Base-by-base conservation (phyloP, 2,888 invertebrate species). In the Pseudeuparius sepicola region DNA sequence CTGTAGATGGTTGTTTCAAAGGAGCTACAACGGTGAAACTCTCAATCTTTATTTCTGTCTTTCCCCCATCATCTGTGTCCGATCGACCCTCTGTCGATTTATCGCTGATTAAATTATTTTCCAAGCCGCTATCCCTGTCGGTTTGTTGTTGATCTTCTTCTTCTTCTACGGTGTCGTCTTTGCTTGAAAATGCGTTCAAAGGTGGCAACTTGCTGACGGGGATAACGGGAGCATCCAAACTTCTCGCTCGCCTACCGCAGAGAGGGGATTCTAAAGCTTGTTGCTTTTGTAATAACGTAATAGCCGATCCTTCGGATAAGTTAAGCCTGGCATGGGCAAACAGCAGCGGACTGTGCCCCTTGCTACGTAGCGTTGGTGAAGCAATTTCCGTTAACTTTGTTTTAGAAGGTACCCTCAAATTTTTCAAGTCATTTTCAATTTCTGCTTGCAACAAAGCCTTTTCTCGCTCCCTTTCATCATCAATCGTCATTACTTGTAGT, bases 121-220 rank as follows among this genome's bases (percentile, higher is more conserved):
- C 50, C 14, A 48, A 31, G 14, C 50, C 50, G 29, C 51, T 47
- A 24, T 49, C 47, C 27, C 38, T 45, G 14, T 47, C 50, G 11
- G 47, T 51, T 28, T 38, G 65, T 11, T 65, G 52, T 55, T 78
- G 78, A 45, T 81, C 80, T 44, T 83, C 81, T 39, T 74, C 72
- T 48, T 77, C 75, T 47, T 79, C 87, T 1, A 88, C 78, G 0
- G 88, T 88, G 55, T 88, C 88, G 55, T 88, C 88, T 62, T 87
- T 87, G 14, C 86, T 85, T 2, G 87, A 88, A 57, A 87, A 86
- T 0, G 87, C 83, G 60, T 86, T 84, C 59, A 83, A 76, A 4
- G 85, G 79, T 10, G 87, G 87, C 24, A 88, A 60, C 51, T 78
- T 70, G 57, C 79, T 82, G 16, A 87, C 62, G 12, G 85, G 78